Percentiles rank a stretch among this genome's conserved stretches.
Evolutionary conservation across 2,888 invertebrate species (phyloP).

Genomic region (Nemurella pictetii): DNA sequence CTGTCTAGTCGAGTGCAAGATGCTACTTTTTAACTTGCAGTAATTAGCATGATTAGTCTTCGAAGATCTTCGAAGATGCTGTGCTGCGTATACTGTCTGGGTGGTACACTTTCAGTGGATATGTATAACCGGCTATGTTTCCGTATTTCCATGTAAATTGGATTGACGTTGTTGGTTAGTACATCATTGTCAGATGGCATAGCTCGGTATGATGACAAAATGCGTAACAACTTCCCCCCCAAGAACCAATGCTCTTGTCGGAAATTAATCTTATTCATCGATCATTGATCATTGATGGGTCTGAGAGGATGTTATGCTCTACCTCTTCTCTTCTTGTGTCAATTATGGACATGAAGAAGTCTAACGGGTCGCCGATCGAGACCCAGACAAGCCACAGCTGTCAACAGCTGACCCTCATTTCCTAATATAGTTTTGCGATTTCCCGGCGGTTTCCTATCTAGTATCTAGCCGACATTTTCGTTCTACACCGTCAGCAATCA

Average conservation of each 20-base stretch:
- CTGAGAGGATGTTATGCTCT: conserved; percentile 3
- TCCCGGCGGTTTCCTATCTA: not conserved
- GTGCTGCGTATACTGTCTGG: not conserved
- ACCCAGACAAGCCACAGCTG: conserved; percentile 18
- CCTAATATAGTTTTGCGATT: conserved; percentile 11
- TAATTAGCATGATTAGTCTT: not conserved
- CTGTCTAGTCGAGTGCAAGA: not conserved
- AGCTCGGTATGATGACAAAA: no score
- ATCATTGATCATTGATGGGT: not conserved
- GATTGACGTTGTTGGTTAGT: not conserved
- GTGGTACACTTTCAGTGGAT: no score
- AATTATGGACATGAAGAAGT: conserved; percentile 12
- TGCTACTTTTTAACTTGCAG: not conserved
- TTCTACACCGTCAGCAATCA: not conserved
- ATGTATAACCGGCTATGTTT: not conserved
- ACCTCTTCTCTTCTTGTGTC: not conserved
- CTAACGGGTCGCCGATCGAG: conserved; percentile 10
- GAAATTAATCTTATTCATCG: not conserved
- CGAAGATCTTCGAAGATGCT: not conserved
- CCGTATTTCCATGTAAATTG: not conserved
- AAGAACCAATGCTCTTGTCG: no score
- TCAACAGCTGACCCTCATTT: conserved; percentile 19
- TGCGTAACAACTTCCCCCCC: no score
- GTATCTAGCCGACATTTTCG: not conserved
- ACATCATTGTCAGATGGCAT: not conserved